phyloP scores from a whole-genome alignment of 2,797 vertebrate genomes.

The Poecilia velifera region DNA sequence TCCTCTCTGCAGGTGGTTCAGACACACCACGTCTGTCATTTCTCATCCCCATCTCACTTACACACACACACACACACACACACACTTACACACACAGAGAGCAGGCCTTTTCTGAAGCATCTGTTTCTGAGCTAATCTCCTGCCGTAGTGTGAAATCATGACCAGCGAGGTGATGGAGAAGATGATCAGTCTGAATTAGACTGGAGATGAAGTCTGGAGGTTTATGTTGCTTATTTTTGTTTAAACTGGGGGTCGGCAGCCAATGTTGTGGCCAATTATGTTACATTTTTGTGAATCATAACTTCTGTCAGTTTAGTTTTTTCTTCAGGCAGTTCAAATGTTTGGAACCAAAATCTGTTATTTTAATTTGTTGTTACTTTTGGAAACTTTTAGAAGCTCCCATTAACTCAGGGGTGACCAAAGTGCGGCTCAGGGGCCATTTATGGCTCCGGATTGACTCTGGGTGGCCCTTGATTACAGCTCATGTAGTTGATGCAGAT shows the following conservation, averaged over 20 bases:
- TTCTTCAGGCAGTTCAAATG: too few relatives aligned
- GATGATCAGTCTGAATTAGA: conserved; percentile 35
- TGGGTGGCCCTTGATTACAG: too few relatives aligned
- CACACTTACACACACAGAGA: background rate
- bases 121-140: conserved; percentile 58
- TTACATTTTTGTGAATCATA: too few relatives aligned
- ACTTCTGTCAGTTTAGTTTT: too few relatives aligned
- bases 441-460: too few relatives aligned
- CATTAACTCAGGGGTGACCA: too few relatives aligned
- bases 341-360: too few relatives aligned
- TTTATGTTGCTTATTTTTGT: conserved; percentile 32
- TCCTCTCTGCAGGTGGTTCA: conserved; percentile 86
- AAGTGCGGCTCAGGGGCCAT: too few relatives aligned
- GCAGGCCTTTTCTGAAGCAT: conserved; percentile 18
- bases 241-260: background rate
- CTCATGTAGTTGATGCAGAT: too few relatives aligned
- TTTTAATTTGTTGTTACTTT: too few relatives aligned
- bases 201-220: conserved; percentile 37
- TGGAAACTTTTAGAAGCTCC: too few relatives aligned
- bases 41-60: background rate
- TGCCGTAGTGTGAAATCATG: conserved; percentile 58
- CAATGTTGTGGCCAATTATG: too few relatives aligned
- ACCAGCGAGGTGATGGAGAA: conserved; percentile 17
- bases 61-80: background rate
- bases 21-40: conserved; percentile 55